Conservation (phyloP, 2,888 invertebrate species). For the Tortricodes alternella region DNA sequence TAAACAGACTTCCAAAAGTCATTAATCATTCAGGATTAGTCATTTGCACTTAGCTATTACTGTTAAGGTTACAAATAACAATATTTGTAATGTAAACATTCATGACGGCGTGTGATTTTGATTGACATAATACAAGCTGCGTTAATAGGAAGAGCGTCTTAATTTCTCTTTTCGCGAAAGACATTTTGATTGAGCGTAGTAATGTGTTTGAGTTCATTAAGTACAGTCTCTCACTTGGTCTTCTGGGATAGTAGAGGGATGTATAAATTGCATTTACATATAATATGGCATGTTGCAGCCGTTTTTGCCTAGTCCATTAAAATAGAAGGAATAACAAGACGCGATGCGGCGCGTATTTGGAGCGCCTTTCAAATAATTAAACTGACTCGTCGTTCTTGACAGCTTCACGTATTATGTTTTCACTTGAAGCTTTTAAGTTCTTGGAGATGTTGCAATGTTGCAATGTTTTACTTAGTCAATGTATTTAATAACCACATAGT, state of each 20-base stretch:
- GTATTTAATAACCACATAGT: too few species aligned
- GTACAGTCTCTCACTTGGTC: constrained; percentile 11
- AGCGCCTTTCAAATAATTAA: constrained; percentile 37
- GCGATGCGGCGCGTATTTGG: constrained; percentile 33
- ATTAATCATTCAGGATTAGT: constrained; percentile 24
- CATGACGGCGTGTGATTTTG: constrained; percentile 13
- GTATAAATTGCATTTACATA: constrained; percentile 25
- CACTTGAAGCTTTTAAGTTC: constrained; percentile 29
- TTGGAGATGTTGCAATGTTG: background rate
- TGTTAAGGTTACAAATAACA: constrained; percentile 26
- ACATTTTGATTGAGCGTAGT: constrained; percentile 22
- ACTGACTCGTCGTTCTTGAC: constrained; percentile 36
- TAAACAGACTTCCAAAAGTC: constrained; percentile 27
- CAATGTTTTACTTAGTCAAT: too few species aligned
- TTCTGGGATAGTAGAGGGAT: background rate
- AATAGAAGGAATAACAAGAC: constrained; percentile 34
- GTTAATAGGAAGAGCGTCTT: constrained; percentile 26
- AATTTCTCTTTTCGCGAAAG: constrained; percentile 29
- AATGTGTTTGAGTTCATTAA: constrained; percentile 14
- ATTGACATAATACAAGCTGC: constrained; percentile 22
- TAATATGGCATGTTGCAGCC: constrained; percentile 22
- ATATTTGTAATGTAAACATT: constrained; percentile 19
- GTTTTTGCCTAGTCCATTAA: constrained; percentile 37
- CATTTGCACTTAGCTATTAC: constrained; percentile 27
- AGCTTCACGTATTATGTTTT: constrained; percentile 35